Percentiles rank a stretch among this genome's conserved stretches.
Conservation (phyloP, 2,113 vertebrate species). For the Oreotragus oreotragus region DNA sequence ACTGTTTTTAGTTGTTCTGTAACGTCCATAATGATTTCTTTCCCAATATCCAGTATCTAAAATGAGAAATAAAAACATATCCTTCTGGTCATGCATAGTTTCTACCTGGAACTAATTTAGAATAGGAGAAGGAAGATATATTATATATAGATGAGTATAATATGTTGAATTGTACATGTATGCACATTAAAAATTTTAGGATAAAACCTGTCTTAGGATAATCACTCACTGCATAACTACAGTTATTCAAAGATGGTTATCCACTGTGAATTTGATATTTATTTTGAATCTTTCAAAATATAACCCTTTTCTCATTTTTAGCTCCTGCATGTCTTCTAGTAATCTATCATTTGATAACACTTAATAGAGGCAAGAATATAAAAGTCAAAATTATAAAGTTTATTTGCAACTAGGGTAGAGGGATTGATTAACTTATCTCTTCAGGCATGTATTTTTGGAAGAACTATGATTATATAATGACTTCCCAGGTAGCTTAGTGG, state of each 20-base stretch:
- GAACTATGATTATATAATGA: background rate
- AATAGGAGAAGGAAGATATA: background rate
- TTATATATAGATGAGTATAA: background rate
- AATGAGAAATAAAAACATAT: constrained; percentile 13
- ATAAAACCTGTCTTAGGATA: background rate
- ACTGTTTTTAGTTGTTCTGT: constrained; percentile 1
- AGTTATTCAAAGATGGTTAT: constrained; percentile 16
- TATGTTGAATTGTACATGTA: background rate
- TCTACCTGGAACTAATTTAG: constrained; percentile 19
- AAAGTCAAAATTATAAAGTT: background rate
- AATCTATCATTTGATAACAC: background rate
- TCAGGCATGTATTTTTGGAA: background rate
- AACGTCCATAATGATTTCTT: background rate
- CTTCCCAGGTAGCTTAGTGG: background rate
- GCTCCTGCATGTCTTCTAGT: background rate
- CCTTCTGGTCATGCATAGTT: background rate
- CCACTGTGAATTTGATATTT: constrained; percentile 5
- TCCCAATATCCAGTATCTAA: background rate
- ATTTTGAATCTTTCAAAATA: background rate
- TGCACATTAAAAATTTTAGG: background rate
- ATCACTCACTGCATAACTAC: background rate
- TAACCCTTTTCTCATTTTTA: background rate
- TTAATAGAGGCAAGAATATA: background rate
- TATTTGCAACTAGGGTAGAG: background rate
- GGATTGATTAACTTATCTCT: background rate